Percentiles rank a stretch among this genome's conserved stretches.
Conservation (phyloP, 2,888 invertebrate species). For the Agriopis leucophaearia region DNA sequence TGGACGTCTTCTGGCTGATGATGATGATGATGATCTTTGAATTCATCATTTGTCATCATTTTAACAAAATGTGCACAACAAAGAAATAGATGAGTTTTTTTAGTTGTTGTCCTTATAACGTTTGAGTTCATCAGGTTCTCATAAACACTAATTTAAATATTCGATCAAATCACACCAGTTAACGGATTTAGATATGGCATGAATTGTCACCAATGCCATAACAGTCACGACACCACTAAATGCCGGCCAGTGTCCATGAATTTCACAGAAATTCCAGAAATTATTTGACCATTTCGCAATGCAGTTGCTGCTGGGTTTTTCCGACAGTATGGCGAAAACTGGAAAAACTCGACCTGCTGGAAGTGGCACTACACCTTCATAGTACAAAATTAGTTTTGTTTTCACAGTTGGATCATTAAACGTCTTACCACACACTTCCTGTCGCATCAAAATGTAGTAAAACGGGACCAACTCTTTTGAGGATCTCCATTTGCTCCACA, state of each 20-base stretch:
- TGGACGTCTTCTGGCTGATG: too few species aligned
- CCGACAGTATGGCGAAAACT: slow-evolving; percentile 1
- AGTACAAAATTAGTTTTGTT: background rate
- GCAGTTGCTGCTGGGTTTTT: slow-evolving; percentile 16
- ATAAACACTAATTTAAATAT: slow-evolving; percentile 2
- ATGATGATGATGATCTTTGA: too few species aligned
- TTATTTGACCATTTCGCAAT: slow-evolving; percentile 9
- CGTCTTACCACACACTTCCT: slow-evolving; percentile 5
- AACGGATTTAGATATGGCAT: background rate
- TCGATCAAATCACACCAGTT: slow-evolving; percentile 1
- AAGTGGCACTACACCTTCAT: background rate
- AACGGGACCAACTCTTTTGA: background rate
- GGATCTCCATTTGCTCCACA: background rate
- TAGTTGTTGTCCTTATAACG: background rate
- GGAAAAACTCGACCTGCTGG: background rate
- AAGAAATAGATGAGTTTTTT: slow-evolving; percentile 2
- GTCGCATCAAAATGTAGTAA: slow-evolving; percentile 11
- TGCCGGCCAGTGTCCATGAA: slow-evolving; percentile 8
- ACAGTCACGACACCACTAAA: slow-evolving; percentile 16
- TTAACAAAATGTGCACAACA: slow-evolving; percentile 22
- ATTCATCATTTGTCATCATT: slow-evolving; percentile 13
- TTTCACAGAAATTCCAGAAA: slow-evolving; percentile 8
- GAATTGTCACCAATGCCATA: slow-evolving; percentile 17
- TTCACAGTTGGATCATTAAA: background rate
- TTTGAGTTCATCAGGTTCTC: background rate